phyloP scores from a whole-genome alignment of 37 sponge, comb jelly and placozoan species.

The Axinella damicornis region DNA sequence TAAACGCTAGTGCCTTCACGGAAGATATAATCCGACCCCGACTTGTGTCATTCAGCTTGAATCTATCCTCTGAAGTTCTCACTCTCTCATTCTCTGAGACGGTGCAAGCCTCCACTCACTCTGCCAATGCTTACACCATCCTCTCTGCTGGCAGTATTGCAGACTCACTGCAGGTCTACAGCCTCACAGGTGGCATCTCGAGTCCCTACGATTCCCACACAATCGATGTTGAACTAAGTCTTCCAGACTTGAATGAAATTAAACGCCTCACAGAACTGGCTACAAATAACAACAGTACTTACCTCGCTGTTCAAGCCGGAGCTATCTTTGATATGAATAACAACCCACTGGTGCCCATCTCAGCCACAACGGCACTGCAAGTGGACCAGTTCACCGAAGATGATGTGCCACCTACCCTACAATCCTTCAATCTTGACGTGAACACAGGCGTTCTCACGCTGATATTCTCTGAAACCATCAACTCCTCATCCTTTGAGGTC shows the following conservation, averaged over 20 bases:
- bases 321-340: constrained; percentile 81
- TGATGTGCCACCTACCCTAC: constrained; percentile 49
- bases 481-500: constrained; percentile 47
- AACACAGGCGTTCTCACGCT: constrained; percentile 73
- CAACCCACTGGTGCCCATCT: constrained; percentile 57
- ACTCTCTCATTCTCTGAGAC: constrained; percentile 90
- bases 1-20: constrained; percentile 46
- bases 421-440: constrained; percentile 68
- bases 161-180: not conserved
- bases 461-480: constrained; percentile 88
- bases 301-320: constrained; percentile 45
- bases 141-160: constrained; percentile 2
- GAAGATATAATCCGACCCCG: constrained; percentile 70
- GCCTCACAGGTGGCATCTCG: constrained; percentile 71
- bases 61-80: constrained; percentile 75
- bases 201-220: constrained; percentile 42
- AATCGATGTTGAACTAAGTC: constrained; percentile 54
- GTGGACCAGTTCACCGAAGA: constrained; percentile 52
- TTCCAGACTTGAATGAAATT: constrained; percentile 76
- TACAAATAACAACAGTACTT: constrained; percentile 49
- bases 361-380: not conserved
- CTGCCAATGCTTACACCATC: constrained; percentile 46
- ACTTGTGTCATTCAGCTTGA: constrained; percentile 66
- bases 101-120: constrained; percentile 59
- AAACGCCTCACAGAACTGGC: constrained; percentile 64